These are phyloP conservation scores for Phycodurus eques DNA, from an alignment of 2,113 vertebrate species.

Conservation along the genomic window DNA sequence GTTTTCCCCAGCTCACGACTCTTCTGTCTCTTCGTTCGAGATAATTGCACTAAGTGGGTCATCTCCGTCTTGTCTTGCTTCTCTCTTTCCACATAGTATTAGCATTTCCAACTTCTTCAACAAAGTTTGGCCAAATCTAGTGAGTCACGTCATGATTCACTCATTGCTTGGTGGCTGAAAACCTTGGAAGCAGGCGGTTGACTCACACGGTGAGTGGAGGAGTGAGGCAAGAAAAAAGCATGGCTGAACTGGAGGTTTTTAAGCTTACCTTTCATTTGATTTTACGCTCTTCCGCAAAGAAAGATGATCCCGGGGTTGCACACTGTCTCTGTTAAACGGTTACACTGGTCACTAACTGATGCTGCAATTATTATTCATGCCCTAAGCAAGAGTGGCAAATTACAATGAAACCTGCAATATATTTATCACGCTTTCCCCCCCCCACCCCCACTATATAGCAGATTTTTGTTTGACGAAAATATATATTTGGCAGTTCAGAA, in stretches of 20 bases:
- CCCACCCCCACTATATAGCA: no score
- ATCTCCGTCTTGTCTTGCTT: conserved; percentile 52
- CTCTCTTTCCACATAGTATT: conserved; percentile 40
- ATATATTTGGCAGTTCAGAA: no score
- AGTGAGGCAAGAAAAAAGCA: conserved; percentile 46
- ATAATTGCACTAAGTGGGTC: conserved; percentile 75
- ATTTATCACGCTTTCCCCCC: no score
- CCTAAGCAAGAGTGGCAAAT: neutral
- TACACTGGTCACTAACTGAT: conserved; percentile 22
- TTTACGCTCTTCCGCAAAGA: conserved; percentile 39
- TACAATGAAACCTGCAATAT: neutral
- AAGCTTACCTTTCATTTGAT: conserved; percentile 49
- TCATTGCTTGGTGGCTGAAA: conserved; percentile 41
- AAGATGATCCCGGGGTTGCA: conserved; percentile 23
- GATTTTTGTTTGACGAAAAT: no score
- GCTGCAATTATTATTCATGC: neutral
- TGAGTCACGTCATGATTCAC: conserved; percentile 58
- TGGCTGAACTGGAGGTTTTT: conserved; percentile 38
- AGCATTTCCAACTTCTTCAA: conserved; percentile 66
- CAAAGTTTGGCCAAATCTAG: conserved; percentile 61
- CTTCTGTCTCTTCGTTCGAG: conserved; percentile 66
- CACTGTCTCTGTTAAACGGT: conserved; percentile 8
- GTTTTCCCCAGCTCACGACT: conserved; percentile 66
- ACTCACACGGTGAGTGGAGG: conserved; percentile 61
- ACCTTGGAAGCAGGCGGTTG: conserved; percentile 51